These are phyloP conservation scores for Cosmia trapezina DNA, from an alignment of 2,888 invertebrate genomes.

Conservation along the genomic window DNA sequence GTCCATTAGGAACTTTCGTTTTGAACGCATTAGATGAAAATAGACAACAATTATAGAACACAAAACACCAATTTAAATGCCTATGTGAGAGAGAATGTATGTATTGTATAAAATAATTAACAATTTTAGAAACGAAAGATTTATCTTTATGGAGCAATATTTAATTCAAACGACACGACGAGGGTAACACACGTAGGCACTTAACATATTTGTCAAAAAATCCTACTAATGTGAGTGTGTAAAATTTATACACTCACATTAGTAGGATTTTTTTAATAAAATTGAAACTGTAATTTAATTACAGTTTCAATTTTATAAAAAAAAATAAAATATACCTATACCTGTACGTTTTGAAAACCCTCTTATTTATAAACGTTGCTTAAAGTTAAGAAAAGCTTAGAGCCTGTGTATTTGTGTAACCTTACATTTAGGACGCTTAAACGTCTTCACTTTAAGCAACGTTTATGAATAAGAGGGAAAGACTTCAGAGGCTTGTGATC, in stretches of 20 bases:
- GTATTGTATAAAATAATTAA: neutral
- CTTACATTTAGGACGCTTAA: no score
- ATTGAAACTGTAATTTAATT: no score
- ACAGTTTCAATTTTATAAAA: neutral
- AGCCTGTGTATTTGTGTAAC: no score
- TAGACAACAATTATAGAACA: neutral
- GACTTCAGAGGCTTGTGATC: neutral
- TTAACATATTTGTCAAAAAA: slow-evolving; percentile 15
- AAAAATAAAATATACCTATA: neutral
- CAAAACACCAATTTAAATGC: neutral
- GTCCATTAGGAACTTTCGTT: neutral
- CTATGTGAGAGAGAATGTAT: neutral
- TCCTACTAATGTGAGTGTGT: neutral
- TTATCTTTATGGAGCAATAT: slow-evolving; percentile 2
- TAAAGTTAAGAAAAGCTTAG: no score
- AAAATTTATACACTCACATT: no score
- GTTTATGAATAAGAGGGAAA: no score
- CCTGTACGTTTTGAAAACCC: no score
- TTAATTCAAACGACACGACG: slow-evolving; percentile 5
- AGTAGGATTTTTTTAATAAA: no score
- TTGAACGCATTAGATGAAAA: neutral
- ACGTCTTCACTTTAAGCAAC: no score
- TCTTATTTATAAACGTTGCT: no score
- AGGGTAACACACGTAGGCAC: neutral
- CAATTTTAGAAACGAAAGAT: neutral